Evolutionary conservation across 2,797 vertebrate genomes (phyloP).

Genomic region (Mallotus villosus): DNA sequence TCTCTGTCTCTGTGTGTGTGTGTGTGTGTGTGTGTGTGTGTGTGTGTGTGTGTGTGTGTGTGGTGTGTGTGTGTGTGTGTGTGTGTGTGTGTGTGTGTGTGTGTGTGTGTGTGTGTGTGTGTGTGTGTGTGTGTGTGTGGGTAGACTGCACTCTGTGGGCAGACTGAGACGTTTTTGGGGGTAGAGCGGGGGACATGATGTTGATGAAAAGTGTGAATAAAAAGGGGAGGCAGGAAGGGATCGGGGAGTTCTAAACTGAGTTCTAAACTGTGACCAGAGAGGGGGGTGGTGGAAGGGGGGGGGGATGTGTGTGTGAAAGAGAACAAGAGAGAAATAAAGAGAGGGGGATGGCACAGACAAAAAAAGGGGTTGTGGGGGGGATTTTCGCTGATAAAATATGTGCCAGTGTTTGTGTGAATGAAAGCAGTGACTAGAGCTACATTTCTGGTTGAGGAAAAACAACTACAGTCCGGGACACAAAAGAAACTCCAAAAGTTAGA

Average conservation of each 20-base stretch:
- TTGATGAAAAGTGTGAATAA: constrained; percentile 67
- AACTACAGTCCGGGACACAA: constrained; percentile 47
- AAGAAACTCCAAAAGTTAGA: background rate
- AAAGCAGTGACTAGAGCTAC: constrained; percentile 73
- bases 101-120: constrained; percentile 27
- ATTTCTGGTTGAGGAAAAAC: constrained; percentile 65
- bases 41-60: background rate
- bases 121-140: background rate
- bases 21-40: constrained; percentile 9
- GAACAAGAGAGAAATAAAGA: constrained; percentile 67
- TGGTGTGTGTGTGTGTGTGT: constrained; percentile 32
- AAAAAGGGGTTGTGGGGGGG: constrained; percentile 60
- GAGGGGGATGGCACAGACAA: constrained; percentile 65
- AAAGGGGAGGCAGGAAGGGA: constrained; percentile 67
- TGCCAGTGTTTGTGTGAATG: constrained; percentile 73
- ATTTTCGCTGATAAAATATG: constrained; percentile 77
- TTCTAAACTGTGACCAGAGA: constrained; percentile 55
- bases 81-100: constrained; percentile 9
- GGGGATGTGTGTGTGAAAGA: constrained; percentile 74
- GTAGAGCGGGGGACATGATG: constrained; percentile 46
- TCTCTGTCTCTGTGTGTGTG: constrained; percentile 30
- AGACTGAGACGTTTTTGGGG: constrained; percentile 36
- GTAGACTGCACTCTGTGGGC: background rate
- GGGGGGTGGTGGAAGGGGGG: constrained; percentile 37
- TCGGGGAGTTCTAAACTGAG: too few species aligned